Base-by-base conservation (phyloP, 2,797 vertebrate species). In the Cyprinella venusta region DNA sequence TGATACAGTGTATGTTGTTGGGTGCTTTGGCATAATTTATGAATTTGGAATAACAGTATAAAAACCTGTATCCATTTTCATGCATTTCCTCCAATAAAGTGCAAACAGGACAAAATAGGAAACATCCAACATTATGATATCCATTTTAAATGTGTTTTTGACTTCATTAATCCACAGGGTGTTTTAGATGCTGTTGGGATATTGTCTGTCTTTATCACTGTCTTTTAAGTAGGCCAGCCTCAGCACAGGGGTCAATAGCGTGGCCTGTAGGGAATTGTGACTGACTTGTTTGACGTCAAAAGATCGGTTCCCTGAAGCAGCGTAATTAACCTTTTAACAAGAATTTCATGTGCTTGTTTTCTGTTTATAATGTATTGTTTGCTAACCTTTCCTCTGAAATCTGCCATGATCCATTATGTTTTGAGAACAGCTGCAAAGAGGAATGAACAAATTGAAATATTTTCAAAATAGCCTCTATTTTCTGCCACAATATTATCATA, bases 301-400 rank as follows among this genome's bases (percentile, higher is more conserved):
- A 63, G 40, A 78, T 78, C 45, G 33, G 54, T 83, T 83, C 67
- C 70, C 38, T 30, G 67, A 83, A 83, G 76, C 67, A 71, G 54
- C 30, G 75, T 78, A 78, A 83, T 83, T 83, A 83, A 78, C 75
- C 82, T 83, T 71, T 77, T 71, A 52, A 78, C 82, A 70, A 70
- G 82, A 83, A 77, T 78, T 83, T 15, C 30, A 30, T 2, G 3
- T 45, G 54, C 65, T 77, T 83, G 75, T 83, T 83, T 83, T 83
- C 52, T 50, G 38, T 70, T 61, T 59, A 77, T 76, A 76, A 68
- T 76, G 26, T 76, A 56, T 61, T 83, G 82, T 71, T 83, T 50
- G 42, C 64, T 70, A 78, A 78, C 56, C 74, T 59, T 77, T 63
- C 26, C 16, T 70, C 21, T 40, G 65, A 69, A 77, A 77, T 36